Evolutionary conservation across 2,888 invertebrate species (phyloP), one percentile per base, ranked within the genome.

Genomic region (Lysandra coridon): DNA sequence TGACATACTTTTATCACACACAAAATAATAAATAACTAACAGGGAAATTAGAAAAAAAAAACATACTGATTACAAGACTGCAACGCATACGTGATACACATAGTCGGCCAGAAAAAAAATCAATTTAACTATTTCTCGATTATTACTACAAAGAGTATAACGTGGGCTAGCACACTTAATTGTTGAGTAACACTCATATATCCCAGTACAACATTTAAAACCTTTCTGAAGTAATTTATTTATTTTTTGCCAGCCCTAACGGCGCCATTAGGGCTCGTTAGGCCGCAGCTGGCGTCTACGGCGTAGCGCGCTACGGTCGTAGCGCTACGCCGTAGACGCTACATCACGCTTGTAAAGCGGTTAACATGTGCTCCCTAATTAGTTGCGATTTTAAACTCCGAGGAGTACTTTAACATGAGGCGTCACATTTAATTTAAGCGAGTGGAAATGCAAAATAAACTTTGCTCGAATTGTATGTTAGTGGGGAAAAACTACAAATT

Each of bases 251-350:
- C 87, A 89, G 85, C 90, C 92, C 90, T 91, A 89, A 88, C 89
- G 88, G 86, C 85, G 90, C 93, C 92, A 93, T 94, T 93, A 94
- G 90, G 90, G 91, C 93, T 94, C 94, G 93, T 94, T 94, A 93
- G 90, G 89, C 92, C 90, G 89, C 86, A 64, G 64, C 64, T 23
- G 64, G 10, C 64, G 64, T 64, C 57, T 57, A 57, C 57, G 57
- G 57, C 57, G 57, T 57, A 57, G 57, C 23, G 64, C 30, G 64
- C 64, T 64, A 30, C 64, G 64, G 30, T n/a, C 62, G 62, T 64
- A 64, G 62, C 23, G 62, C 62, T 64, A 64, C 62, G 62, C 3
- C 62, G 62, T 64, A 64, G 30, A 64, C 64, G 64, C 64, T 92
- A 90, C 87, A 90, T 92, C 92, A 92, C 89, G 86, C 85, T 85